Evolutionary conservation across 2,113 vertebrate species (phyloP).

Genomic region (Pao palembangensis): DNA sequence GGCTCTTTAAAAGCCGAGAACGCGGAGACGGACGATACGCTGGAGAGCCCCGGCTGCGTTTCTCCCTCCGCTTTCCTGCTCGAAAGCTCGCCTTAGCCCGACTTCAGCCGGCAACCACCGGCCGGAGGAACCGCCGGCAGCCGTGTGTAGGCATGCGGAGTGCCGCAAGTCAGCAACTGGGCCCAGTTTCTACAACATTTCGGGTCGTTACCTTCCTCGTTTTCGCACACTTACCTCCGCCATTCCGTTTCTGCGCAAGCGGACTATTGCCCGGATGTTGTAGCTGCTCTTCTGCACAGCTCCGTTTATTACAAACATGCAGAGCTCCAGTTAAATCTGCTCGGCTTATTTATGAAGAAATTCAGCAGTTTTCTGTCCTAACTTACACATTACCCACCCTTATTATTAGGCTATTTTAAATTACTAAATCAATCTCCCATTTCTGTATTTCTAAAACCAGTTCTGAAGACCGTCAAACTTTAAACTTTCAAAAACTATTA

Average conservation of each 20-base stretch:
- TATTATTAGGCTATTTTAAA: no score
- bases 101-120: conserved; percentile 17
- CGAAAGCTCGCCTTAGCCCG: conserved; percentile 19
- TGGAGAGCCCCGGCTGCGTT: conserved; percentile 65
- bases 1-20: conserved; percentile 68
- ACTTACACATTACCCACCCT: no score
- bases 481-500: not conserved
- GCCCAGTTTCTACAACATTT: conserved; percentile 38
- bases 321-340: conserved; percentile 14
- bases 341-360: not conserved
- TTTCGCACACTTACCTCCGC: conserved; percentile 80
- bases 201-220: conserved; percentile 61
- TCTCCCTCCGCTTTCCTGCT: conserved; percentile 44
- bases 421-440: not conserved
- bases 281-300: conserved; percentile 60
- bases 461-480: not conserved
- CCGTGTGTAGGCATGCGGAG: conserved; percentile 2
- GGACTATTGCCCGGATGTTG: conserved; percentile 79
- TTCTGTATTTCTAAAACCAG: not conserved
- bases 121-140: conserved; percentile 31
- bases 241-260: conserved; percentile 81
- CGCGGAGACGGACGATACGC: conserved; percentile 66
- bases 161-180: conserved; percentile 21
- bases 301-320: conserved; percentile 63
- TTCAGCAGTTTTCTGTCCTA: no score